A percentile compares a stretch with the other conserved stretches of the same genome.
These are phyloP conservation scores for Drosophila lowei DNA, from an alignment of 1,140 invertebrate species.

Conservation along the genomic window DNA sequence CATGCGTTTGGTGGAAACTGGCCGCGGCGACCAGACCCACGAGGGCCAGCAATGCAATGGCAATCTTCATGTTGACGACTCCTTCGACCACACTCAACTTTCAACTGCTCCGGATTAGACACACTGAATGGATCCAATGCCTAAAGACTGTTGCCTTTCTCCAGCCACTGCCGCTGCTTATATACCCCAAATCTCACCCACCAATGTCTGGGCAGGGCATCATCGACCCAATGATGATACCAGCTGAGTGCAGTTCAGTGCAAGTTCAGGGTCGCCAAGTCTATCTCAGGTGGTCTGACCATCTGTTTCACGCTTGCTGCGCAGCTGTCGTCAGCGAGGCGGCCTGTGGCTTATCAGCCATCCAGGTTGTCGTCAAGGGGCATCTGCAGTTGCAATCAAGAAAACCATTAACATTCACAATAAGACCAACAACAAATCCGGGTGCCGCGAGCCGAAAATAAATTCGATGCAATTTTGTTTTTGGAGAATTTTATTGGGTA, in stretches of 20 bases:
- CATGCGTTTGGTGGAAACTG: conserved; percentile 54
- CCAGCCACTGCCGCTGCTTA: conserved; percentile 14
- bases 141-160: conserved; percentile 77
- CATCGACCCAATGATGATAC: background rate
- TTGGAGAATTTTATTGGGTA: conserved; percentile 39
- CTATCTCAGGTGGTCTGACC: conserved; percentile 40
- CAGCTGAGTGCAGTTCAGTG: background rate
- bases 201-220: conserved; percentile 2
- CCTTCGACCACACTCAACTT: conserved; percentile 11
- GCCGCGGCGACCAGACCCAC: conserved; percentile 66
- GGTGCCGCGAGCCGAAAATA: conserved; percentile 1
- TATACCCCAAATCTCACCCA: conserved; percentile 38
- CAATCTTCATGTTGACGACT: conserved; percentile 66
- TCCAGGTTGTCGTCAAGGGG: conserved; percentile 38
- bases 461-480: conserved; percentile 38
- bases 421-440: conserved; percentile 26
- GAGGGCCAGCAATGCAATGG: conserved; percentile 69
- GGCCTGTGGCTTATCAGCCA: conserved; percentile 31
- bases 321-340: conserved; percentile 25
- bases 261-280: conserved; percentile 15
- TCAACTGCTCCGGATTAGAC: conserved; percentile 77
- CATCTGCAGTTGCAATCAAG: conserved; percentile 32
- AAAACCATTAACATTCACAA: conserved; percentile 2
- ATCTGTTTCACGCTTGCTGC: conserved; percentile 21
- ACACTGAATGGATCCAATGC: conserved; percentile 62